A percentile compares a stretch with the other conserved stretches of the same genome.
Evolutionary conservation across 2,113 vertebrate species (phyloP).

Genomic region (Corydoras sp.): DNA sequence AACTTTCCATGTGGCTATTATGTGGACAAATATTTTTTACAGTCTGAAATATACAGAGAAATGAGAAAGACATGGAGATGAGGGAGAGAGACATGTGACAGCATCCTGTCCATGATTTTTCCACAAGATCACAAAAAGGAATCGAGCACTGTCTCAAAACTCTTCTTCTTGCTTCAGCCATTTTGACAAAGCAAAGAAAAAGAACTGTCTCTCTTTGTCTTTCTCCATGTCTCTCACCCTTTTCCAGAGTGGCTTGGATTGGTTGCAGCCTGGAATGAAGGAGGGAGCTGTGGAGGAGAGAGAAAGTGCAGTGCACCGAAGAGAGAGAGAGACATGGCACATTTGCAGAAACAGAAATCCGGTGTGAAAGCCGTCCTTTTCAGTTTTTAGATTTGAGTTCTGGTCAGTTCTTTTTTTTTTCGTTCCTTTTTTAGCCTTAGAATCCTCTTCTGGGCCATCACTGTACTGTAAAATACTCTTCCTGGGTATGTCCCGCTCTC

Average conservation of each 20-base stretch:
- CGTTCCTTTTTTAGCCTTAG: no score
- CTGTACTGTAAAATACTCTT: no score
- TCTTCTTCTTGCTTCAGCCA: slow-evolving; percentile 65
- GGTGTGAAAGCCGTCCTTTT: slow-evolving; percentile 54
- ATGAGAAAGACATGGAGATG: slow-evolving; percentile 29
- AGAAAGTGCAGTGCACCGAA: slow-evolving; percentile 47
- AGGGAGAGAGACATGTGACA: slow-evolving; percentile 33
- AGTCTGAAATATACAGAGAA: slow-evolving; percentile 59
- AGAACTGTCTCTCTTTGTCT: slow-evolving; percentile 30
- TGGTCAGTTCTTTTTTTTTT: slow-evolving; percentile 39
- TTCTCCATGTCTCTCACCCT: slow-evolving; percentile 50
- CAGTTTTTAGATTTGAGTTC: slow-evolving; percentile 50
- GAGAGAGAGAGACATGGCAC: slow-evolving; percentile 56
- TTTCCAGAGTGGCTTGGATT: slow-evolving; percentile 67
- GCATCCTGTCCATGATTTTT: slow-evolving; percentile 30
- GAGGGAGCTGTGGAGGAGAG: slow-evolving; percentile 51
- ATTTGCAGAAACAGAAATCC: slow-evolving; percentile 56
- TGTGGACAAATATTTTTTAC: slow-evolving; percentile 35
- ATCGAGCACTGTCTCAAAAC: slow-evolving; percentile 10
- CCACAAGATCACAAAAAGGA: slow-evolving; percentile 53
- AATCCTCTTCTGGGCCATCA: no score
- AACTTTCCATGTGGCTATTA: slow-evolving; percentile 14
- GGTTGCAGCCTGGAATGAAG: slow-evolving; percentile 56
- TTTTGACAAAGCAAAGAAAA: slow-evolving; percentile 68
- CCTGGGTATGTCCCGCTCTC: no score